Evolutionary conservation across 2,113 vertebrate species (phyloP).

Genomic region (Pipa parva): DNA sequence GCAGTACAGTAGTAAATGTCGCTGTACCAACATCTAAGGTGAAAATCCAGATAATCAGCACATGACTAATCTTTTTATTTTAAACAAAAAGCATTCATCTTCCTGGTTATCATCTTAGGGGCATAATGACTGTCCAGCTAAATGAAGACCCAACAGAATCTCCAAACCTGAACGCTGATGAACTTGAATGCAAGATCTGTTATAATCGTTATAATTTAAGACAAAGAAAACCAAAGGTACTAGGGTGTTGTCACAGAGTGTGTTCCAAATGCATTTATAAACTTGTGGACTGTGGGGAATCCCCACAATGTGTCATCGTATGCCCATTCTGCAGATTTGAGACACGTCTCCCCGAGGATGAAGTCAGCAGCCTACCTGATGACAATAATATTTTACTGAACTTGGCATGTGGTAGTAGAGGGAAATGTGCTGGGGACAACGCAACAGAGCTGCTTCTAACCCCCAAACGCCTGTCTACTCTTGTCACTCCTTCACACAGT

Average conservation of each 20-base stretch:
- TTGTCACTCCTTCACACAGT: constrained; percentile 70
- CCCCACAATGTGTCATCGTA: constrained; percentile 73
- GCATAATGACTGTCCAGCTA: constrained; percentile 68
- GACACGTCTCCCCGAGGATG: constrained; percentile 73
- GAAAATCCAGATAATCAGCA: constrained; percentile 10
- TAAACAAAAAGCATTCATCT: neutral
- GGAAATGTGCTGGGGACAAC: constrained; percentile 70
- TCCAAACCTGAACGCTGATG: constrained; percentile 60
- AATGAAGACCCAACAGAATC: constrained; percentile 58
- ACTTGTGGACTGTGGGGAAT: constrained; percentile 84
- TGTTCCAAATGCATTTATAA: constrained; percentile 89
- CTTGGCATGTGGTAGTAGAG: constrained; percentile 71
- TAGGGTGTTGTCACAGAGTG: constrained; percentile 84
- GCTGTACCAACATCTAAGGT: constrained; percentile 24
- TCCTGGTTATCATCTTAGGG: neutral
- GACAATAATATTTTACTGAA: constrained; percentile 81
- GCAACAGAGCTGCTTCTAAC: constrained; percentile 79
- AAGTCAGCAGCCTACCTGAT: constrained; percentile 77
- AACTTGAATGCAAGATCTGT: constrained; percentile 95
- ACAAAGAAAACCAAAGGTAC: constrained; percentile 80
- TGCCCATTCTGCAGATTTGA: constrained; percentile 90
- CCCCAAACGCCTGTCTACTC: constrained; percentile 74
- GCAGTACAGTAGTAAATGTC: constrained; percentile 29
- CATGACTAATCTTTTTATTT: constrained; percentile 6
- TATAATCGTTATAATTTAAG: constrained; percentile 82